phyloP scores from a whole-genome alignment of 92 coral and sea anemone genomes.

The Ricordea florida region DNA sequence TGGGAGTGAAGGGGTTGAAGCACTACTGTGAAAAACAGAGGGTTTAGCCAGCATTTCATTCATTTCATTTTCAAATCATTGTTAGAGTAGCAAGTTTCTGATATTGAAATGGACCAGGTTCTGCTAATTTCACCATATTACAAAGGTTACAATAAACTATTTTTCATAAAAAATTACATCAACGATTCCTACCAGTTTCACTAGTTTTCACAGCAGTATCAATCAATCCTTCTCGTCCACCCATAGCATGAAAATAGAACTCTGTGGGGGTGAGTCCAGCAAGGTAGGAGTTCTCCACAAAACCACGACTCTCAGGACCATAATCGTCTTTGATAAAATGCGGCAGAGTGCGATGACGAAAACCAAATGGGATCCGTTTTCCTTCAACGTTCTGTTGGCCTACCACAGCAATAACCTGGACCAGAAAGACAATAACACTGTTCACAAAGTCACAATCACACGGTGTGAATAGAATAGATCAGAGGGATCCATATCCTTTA shows the following conservation, averaged over 20 bases:
- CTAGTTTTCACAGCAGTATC: slow-evolving; percentile 99
- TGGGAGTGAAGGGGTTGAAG: no score
- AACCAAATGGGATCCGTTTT: slow-evolving; percentile 99
- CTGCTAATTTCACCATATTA: no score
- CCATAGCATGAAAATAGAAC: slow-evolving; percentile 99
- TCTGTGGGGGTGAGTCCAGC: slow-evolving; percentile 99
- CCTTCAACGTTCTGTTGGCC: slow-evolving; percentile 99
- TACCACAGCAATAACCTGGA: slow-evolving; percentile 98
- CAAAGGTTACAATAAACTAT: no score
- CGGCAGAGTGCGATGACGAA: slow-evolving; percentile 98
- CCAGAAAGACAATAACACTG: no score
- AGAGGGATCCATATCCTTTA: no score
- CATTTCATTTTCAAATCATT: no score
- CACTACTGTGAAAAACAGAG: no score
- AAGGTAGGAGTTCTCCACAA: slow-evolving; percentile 99
- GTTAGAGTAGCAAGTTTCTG: no score
- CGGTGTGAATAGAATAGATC: no score
- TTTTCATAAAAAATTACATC: not conserved
- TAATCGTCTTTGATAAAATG: slow-evolving; percentile 99
- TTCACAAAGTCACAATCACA: no score
- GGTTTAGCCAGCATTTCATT: no score
- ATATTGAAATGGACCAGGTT: no score
- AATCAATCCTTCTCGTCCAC: slow-evolving; percentile 99
- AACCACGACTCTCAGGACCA: slow-evolving; percentile 99
- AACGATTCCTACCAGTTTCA: slow-evolving; percentile 90